phyloP scores from a whole-genome alignment of 2,797 vertebrate genomes.

The Melopsittacus undulatus region DNA sequence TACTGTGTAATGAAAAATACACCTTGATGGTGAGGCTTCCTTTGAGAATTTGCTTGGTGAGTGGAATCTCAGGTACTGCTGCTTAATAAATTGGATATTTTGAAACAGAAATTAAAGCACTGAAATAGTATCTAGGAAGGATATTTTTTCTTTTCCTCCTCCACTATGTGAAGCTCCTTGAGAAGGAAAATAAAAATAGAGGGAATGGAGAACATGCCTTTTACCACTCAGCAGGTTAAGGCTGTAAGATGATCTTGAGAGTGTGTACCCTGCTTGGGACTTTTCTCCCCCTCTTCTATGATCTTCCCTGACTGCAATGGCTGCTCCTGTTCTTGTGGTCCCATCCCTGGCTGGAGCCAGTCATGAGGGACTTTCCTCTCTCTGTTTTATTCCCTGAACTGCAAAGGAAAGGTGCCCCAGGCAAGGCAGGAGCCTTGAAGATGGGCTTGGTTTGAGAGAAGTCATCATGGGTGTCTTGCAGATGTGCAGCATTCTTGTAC shows the following conservation, averaged over 20 bases:
- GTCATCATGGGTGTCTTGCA: not conserved
- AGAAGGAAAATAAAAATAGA: constrained; percentile 23
- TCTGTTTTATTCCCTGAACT: not conserved
- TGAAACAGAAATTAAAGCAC: constrained; percentile 40
- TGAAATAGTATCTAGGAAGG: constrained; percentile 14
- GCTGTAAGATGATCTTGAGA: not conserved
- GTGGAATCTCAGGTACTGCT: constrained; percentile 46
- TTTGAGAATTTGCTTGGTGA: constrained; percentile 56
- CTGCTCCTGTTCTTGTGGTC: not conserved
- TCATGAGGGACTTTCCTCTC: not conserved
- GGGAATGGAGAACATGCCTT: not conserved
- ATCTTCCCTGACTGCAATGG: not conserved
- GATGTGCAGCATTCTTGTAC: not conserved
- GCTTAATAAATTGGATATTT: constrained; percentile 66
- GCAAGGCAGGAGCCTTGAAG: not conserved
- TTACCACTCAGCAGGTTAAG: not conserved
- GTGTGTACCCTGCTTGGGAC: not conserved
- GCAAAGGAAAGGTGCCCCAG: not conserved
- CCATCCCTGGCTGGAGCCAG: not conserved
- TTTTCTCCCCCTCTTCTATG: not conserved
- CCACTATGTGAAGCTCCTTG: not conserved
- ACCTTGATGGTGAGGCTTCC: constrained; percentile 53
- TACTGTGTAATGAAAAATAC: constrained; percentile 58
- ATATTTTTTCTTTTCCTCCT: constrained; percentile 25
- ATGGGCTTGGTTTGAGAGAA: not conserved